Evolutionary conservation across 2,888 invertebrate species (phyloP), one percentile per base, ranked within the genome.

Genomic region (Lepetodrilus schrolli): DNA sequence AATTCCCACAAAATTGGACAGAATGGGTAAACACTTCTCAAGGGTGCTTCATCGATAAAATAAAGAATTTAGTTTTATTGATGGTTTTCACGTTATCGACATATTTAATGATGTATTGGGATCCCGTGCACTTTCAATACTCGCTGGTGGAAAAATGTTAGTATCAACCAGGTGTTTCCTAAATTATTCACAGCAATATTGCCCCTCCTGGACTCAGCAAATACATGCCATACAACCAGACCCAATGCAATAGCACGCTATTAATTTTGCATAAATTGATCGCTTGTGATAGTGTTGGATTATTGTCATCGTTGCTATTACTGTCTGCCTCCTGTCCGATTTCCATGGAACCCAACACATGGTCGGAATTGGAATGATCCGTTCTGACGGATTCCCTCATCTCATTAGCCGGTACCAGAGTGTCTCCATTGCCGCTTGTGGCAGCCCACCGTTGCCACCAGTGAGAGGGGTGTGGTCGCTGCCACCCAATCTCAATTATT

Each of bases 261-360:
- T 73, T 66, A 73, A 73, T 73, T 73, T 73, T 73, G 66, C 73
- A 73, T 73, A 73, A 73, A 73, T 73, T 73, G 73, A 73, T 73
- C 68, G 26, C 20, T 26, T 50, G 20, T 37, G 48, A 69, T 70
- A 70, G 50, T 20, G 50, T 17, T 34, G 21, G 37, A 58, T 34
- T 58, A 58, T 58, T 58, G 58, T 23, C 58, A 34, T 58, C 58
- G 17, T 17, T n/a, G 13, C 30, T 58, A n/a, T 58, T n/a, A 17
- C n/a, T 30, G 20, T 30, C n/a, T n/a, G 58, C 30, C 58, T 58
- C 34, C 58, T 30, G 17, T 58, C 58, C 30, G 26, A 23, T 30
- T 58, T 30, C 58, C 58, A 34, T 30, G 58, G 58, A 43, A 30
- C 38, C 20, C 38, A 68, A 47, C 68, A 47, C 23, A 23, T 68